A percentile compares a stretch with the other conserved stretches of the same genome.
These are phyloP conservation scores for Leptocoma aspasia DNA, from an alignment of 2,113 vertebrate genomes.

Conservation along the genomic window DNA sequence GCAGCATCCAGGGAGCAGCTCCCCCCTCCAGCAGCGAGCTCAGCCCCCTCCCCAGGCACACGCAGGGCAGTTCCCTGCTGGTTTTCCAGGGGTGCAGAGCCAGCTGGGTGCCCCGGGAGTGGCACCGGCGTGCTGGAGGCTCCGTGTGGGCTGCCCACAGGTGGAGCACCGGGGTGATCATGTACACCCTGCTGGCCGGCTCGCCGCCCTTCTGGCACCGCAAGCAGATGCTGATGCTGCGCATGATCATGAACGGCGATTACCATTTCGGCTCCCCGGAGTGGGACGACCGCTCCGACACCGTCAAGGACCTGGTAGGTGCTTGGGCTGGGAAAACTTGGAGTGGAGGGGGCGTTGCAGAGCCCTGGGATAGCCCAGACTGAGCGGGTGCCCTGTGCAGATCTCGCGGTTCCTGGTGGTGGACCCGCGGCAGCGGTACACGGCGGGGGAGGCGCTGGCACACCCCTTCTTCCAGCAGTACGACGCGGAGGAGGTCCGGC, in stretches of 20 bases:
- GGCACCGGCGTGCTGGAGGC: neutral
- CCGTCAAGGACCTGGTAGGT: constrained; percentile 92
- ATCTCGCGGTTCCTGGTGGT: constrained; percentile 91
- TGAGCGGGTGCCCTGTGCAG: constrained; percentile 34
- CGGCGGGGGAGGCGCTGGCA: constrained; percentile 81
- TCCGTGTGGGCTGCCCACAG: constrained; percentile 44
- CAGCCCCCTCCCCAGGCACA: neutral
- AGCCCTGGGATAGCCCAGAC: accelerated
- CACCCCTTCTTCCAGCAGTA: constrained; percentile 98
- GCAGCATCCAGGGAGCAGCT: neutral
- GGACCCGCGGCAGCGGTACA: constrained; percentile 80
- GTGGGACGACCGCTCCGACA: constrained; percentile 95
- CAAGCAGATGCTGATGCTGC: constrained; percentile 97
- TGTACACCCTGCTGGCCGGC: constrained; percentile 95
- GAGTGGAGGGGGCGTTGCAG: neutral
- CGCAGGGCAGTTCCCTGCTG: accelerated
- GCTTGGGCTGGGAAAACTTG: accelerated
- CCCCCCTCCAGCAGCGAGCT: neutral
- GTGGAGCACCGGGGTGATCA: constrained; percentile 96
- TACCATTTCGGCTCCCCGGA: constrained; percentile 90
- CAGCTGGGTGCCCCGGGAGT: accelerated
- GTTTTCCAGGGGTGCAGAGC: neutral
- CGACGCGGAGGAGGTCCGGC: constrained; percentile 86
- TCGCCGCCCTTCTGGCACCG: constrained; percentile 98
- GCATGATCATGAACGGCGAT: constrained; percentile 90